Conservation (phyloP, 2,797 vertebrate genomes). For the Helicolenus hilgendorfi region DNA sequence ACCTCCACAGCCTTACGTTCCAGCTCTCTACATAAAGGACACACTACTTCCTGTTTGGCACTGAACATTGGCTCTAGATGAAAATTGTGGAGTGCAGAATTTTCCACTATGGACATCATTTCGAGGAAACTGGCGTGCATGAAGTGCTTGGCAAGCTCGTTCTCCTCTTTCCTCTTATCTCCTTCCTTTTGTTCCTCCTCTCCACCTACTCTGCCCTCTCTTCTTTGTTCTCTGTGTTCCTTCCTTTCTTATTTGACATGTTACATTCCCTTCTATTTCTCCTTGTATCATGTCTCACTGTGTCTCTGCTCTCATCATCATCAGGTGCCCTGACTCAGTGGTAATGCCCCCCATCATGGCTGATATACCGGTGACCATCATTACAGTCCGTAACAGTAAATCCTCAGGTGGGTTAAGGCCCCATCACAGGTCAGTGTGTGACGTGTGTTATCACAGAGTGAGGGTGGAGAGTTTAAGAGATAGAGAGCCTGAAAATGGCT, state of each 20-base stretch:
- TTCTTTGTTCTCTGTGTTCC: not conserved
- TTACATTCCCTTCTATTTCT: not conserved
- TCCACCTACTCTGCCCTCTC: not conserved
- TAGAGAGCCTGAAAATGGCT: not conserved
- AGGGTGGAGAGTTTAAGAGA: not conserved
- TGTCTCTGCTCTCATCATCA: conserved; percentile 31
- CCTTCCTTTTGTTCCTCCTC: not conserved
- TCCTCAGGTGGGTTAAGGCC: conserved; percentile 1
- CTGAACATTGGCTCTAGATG: no score
- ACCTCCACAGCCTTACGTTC: not conserved
- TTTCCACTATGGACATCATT: not conserved
- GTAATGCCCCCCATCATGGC: conserved; percentile 43
- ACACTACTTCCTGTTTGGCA: not conserved
- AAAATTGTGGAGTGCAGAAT: not conserved
- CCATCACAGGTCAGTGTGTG: conserved; percentile 5
- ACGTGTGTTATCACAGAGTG: conserved; percentile 11
- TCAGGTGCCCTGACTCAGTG: conserved; percentile 22
- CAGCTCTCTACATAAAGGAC: not conserved
- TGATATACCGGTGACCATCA: conserved; percentile 23
- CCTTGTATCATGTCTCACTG: conserved; percentile 9
- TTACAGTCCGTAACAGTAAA: conserved; percentile 36
- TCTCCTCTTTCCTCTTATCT: not conserved
- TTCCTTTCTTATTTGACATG: not conserved
- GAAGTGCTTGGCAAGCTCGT: not conserved
- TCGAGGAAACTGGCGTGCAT: not conserved